Evolutionary conservation across 2,888 invertebrate species (phyloP), one percentile per base, ranked within the genome.

Genomic region (Morpho helenor): DNA sequence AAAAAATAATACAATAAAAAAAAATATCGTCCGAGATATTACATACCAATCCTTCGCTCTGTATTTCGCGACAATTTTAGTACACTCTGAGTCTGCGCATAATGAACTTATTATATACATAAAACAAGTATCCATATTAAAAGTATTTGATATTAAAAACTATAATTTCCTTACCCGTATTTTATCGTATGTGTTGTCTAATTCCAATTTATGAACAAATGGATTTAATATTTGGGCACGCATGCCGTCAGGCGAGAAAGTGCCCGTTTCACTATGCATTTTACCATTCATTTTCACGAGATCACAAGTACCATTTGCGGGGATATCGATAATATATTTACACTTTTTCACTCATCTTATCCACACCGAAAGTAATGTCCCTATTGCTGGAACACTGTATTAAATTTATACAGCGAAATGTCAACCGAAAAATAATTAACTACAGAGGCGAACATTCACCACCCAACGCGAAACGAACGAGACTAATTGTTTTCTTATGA

Each of bases 121-220:
- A 23, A 16, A 49, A 50, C 8, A 50, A 47, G 7, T 31, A 31
- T 5, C 31, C 31, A 31, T 31, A 31, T 31, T 16, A 1, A 16
- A 31, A 31, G 31, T 31, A 0, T 31, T 31, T 31, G 31, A 31
- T 31, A 31, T 31, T 31, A 5, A 31, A 31, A 31, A 31, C 5
- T 5, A 31, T 31, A 49, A 49, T 40, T 52, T 50, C 75, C 93
- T 90, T 91, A 97, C 97, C 95, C 97, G 96, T 79, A 97, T 94
- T 91, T 96, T 95, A 79, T 97, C 97, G 75, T 95, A 94, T 68
- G 95, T 94, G 74, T 95, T 95, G 79, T 95, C 94, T 80, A 97
- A 91, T 85, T 96, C 95, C 82, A 97, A 86, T 76, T 94, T 95
- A 84, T 97, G 97, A 66, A 96, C 95, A 87, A 98, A 98, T 56